phyloP scores from a whole-genome alignment of 2,113 vertebrate genomes.

The Coregonus clupeaformis region DNA sequence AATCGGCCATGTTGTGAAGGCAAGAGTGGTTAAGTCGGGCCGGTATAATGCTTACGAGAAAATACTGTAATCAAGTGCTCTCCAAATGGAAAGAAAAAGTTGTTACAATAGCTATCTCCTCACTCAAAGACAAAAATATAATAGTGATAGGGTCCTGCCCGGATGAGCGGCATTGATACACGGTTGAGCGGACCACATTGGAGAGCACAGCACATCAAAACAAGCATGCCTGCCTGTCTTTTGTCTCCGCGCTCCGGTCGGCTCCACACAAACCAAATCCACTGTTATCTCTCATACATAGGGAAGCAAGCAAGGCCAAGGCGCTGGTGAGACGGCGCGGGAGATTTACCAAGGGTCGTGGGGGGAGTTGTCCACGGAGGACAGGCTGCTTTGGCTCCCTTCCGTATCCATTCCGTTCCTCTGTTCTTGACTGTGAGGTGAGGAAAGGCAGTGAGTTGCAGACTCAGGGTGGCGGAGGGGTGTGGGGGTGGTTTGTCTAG shows the following conservation, averaged over 20 bases:
- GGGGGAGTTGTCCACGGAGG: slow-evolving; percentile 89
- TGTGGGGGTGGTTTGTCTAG: slow-evolving; percentile 38
- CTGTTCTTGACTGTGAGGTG: slow-evolving; percentile 76
- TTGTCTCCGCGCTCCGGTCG: slow-evolving; percentile 71
- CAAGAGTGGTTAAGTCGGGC: slow-evolving; percentile 61
- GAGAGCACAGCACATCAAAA: slow-evolving; percentile 22
- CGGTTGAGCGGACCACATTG: slow-evolving; percentile 50
- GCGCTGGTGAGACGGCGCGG: slow-evolving; percentile 28
- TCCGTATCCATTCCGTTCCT: slow-evolving; percentile 91
- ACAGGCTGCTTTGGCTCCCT: slow-evolving; percentile 92
- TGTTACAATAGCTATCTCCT: slow-evolving; percentile 45
- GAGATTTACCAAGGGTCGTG: slow-evolving; percentile 89
- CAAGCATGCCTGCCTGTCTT: slow-evolving; percentile 67
- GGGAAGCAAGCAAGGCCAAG: slow-evolving; percentile 33
- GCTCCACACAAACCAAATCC: slow-evolving; percentile 68
- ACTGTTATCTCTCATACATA: slow-evolving; percentile 55
- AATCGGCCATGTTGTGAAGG: slow-evolving; percentile 81
- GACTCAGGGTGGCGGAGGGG: slow-evolving; percentile 67
- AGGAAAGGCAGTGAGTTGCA: slow-evolving; percentile 71
- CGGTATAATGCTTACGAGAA: slow-evolving; percentile 66
- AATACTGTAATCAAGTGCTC: slow-evolving; percentile 29
- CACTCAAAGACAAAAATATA: slow-evolving; percentile 44
- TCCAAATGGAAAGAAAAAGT: slow-evolving; percentile 66
- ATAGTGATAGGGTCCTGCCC: slow-evolving; percentile 48
- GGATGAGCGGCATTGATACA: not conserved